phyloP scores from a whole-genome alignment of 2,113 vertebrate genomes.

The Corythornis vintsioides region DNA sequence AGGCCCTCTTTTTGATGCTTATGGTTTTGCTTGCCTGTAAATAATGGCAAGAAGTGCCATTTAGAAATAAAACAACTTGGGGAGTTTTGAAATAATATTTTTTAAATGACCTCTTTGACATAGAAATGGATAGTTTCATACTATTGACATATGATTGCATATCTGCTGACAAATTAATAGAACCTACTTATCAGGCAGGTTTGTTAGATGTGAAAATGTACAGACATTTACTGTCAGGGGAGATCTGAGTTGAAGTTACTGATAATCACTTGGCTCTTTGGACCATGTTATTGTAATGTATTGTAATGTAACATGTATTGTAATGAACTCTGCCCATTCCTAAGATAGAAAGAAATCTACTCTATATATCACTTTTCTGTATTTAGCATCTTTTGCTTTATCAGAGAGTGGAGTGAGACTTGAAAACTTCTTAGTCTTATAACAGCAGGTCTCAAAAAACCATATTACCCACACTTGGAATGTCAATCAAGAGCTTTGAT shows the following conservation, averaged over 20 bases:
- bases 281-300: neutral
- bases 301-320: no score
- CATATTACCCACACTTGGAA: neutral
- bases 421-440: neutral
- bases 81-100: neutral
- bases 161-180: neutral
- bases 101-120: neutral
- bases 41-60: neutral
- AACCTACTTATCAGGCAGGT: neutral
- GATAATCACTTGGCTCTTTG: neutral
- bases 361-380: neutral
- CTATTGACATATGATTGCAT: neutral
- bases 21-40: neutral
- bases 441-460: neutral
- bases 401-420: neutral
- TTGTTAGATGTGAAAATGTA: neutral
- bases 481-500: neutral
- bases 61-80: neutral
- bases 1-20: neutral
- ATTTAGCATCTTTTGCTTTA: neutral
- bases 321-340: neutral
- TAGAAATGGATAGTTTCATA: neutral
- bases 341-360: neutral
- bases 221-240: neutral
- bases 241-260: neutral